Evolutionary conservation across 2,888 invertebrate genomes (phyloP), one percentile per base, ranked within the genome.

Genomic region (Noctua pronuba): DNA sequence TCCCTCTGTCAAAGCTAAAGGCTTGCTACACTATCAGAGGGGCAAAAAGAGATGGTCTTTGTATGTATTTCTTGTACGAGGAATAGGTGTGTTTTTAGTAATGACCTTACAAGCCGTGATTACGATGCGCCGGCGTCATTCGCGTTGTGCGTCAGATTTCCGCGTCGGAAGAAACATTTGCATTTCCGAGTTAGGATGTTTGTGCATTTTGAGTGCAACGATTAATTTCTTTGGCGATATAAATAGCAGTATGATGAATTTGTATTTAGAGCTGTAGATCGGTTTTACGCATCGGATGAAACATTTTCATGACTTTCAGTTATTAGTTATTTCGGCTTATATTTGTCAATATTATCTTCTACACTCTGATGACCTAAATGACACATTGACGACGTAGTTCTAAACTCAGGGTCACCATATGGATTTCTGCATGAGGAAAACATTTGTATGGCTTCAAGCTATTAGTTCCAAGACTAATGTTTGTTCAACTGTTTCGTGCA

Each of bases 391-490:
- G 13, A 55, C 55, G 41, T 66, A 65, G 18, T 62, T 67, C 16
- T 67, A 28, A 76, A 64, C 70, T 64, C 83, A 83, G 83, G 70
- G 86, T 83, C 73, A 5, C 38, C 31, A 46, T 55, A 73, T 73
- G 28, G 58, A 73, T 64, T 70, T 77, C 41, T 52, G 62, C 66
- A 77, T 7, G 49, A 73, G 55, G 58, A 82, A 46, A 82, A 38
- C 28, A 62, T 73, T 75, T 60, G 44, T 77, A 67, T 82, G 77
- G 62, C 41, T 18, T 81, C 58, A 49, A 60, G 58, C 68, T 62
- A 69, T 71, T 69, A 66, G 71, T 64, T 73, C 60, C 44, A 49
- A 72, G 49, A 71, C 38, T 71, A 46, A 62, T 82, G 52, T 81
- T 81, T 73, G 68, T 75, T 65, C 65, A 76, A 55, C 24, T 82